These are phyloP conservation scores for Polyodon spathula DNA, from an alignment of 2,113 vertebrate species.

Conservation along the genomic window DNA sequence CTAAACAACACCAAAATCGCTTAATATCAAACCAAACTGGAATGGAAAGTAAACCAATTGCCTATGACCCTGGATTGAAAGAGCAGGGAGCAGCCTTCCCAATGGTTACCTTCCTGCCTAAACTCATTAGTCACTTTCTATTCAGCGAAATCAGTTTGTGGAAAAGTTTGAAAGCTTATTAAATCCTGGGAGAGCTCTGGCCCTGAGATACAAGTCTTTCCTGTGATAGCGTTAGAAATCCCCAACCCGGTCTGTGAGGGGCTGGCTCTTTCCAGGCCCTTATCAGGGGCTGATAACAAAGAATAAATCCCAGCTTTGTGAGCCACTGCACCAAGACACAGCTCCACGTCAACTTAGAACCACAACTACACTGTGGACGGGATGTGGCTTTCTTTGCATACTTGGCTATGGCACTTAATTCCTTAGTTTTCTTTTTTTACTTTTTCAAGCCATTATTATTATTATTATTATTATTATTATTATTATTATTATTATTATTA, in stretches of 20 bases:
- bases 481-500: too few species aligned
- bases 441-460: too few species aligned
- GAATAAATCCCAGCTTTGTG: slow-evolving; percentile 23
- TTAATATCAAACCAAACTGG: slow-evolving; percentile 17
- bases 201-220: slow-evolving; percentile 42
- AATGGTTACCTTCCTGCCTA: slow-evolving; percentile 34
- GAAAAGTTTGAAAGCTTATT: slow-evolving; percentile 52
- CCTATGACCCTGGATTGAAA: slow-evolving; percentile 34
- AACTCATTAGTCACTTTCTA: slow-evolving; percentile 46
- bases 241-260: slow-evolving; percentile 24
- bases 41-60: slow-evolving; percentile 5
- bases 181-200: slow-evolving; percentile 29
- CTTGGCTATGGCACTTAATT: too few species aligned
- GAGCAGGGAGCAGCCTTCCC: slow-evolving; percentile 31
- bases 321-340: background rate
- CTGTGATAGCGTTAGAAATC: slow-evolving; percentile 34
- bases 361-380: too few species aligned
- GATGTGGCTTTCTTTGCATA: too few species aligned
- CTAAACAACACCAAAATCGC: too few species aligned
- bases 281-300: slow-evolving; percentile 48
- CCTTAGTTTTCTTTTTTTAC: too few species aligned
- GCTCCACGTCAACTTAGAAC: background rate
- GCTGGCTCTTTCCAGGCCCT: slow-evolving; percentile 42
- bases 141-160: slow-evolving; percentile 34
- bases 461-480: too few species aligned